Conservation (phyloP, 2,113 vertebrate species). For the Campylorhamphus procurvoides region DNA sequence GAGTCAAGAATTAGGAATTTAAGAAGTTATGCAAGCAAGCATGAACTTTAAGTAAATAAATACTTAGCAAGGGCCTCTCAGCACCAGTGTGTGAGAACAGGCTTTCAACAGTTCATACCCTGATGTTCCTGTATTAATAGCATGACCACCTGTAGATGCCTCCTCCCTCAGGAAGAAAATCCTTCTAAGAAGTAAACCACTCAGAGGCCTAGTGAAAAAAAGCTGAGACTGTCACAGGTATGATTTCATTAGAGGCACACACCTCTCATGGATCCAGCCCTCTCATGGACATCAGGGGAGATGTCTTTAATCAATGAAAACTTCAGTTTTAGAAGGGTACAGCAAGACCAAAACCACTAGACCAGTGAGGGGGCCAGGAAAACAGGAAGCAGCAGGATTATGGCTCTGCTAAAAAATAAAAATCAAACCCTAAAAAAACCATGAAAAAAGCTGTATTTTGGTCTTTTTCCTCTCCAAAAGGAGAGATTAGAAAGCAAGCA, state of each 20-base stretch:
- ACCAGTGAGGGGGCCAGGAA: neutral
- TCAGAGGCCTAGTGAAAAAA: neutral
- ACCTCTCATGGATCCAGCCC: neutral
- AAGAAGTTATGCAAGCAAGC: constrained; percentile 50
- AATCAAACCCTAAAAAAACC: too few relatives aligned
- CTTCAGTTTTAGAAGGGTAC: neutral
- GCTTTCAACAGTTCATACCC: neutral
- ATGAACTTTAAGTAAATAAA: constrained; percentile 45
- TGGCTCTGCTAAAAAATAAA: neutral
- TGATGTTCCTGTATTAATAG: neutral
- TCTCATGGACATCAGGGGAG: neutral
- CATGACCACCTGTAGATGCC: neutral
- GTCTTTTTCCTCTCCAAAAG: neutral
- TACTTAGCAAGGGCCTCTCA: neutral
- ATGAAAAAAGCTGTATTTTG: neutral
- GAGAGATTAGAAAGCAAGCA: neutral
- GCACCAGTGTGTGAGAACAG: neutral
- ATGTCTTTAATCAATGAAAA: neutral
- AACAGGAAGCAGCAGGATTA: neutral
- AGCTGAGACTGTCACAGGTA: neutral
- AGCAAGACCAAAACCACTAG: neutral
- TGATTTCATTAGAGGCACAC: neutral
- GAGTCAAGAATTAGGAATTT: constrained; percentile 57
- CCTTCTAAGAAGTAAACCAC: neutral
- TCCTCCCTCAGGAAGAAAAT: neutral